Conservation (phyloP, 2,113 vertebrate species). For the Eulacestoma nigropectus region DNA sequence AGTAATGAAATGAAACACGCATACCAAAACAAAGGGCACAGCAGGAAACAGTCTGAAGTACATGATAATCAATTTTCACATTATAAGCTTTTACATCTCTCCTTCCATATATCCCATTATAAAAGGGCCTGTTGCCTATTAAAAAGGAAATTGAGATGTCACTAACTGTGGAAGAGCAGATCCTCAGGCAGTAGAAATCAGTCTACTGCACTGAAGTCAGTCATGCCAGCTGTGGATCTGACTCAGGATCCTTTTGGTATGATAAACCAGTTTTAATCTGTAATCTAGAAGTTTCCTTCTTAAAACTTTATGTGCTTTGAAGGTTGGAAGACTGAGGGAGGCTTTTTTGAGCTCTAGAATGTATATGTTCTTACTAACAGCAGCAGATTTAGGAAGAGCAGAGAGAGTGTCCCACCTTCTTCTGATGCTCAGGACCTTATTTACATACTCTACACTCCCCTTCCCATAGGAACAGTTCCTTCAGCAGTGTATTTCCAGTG, state of each 20-base stretch:
- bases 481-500: background rate
- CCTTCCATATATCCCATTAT: conserved; percentile 35
- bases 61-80: conserved; percentile 56
- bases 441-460: background rate
- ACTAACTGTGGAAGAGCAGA: background rate
- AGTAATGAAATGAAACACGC: conserved; percentile 17
- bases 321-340: background rate
- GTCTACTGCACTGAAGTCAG: background rate
- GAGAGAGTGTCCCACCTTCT: background rate
- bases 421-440: background rate
- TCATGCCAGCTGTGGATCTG: background rate
- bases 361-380: background rate
- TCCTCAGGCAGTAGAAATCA: background rate
- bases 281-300: background rate
- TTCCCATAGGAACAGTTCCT: background rate
- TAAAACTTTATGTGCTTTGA: background rate
- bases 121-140: conserved; percentile 21
- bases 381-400: background rate
- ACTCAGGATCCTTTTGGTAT: background rate
- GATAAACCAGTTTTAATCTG: background rate
- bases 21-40: conserved; percentile 56
- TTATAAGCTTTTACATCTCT: conserved; percentile 42
- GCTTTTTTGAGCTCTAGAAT: background rate
- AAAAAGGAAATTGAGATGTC: conserved; percentile 56
- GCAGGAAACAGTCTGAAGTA: conserved; percentile 52